A percentile compares a stretch with the other conserved stretches of the same genome.
Conservation (phyloP, 2,888 invertebrate species). For the Drosophila buzzatii region DNA sequence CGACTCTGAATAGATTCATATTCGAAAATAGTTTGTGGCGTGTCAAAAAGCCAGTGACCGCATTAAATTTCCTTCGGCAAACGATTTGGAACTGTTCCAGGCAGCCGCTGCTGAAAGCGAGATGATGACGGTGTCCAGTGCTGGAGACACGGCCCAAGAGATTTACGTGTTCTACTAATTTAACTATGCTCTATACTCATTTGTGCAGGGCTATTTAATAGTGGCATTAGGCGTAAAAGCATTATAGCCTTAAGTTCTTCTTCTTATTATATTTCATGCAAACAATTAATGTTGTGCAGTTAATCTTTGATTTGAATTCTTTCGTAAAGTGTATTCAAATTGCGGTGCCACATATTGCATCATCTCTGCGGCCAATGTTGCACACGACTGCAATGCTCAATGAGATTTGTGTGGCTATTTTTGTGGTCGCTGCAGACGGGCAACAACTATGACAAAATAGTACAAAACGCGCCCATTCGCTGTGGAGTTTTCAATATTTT, state of each 20-base stretch:
- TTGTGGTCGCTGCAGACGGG: constrained; percentile 67
- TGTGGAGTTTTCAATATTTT: constrained; percentile 64
- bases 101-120: constrained; percentile 39
- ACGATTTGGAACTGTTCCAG: constrained; percentile 76
- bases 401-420: constrained; percentile 78
- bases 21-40: constrained; percentile 73
- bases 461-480: constrained; percentile 67
- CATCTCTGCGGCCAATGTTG: constrained; percentile 56
- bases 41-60: constrained; percentile 82
- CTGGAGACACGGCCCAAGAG: constrained; percentile 24
- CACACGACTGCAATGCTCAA: constrained; percentile 70
- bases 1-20: constrained; percentile 50
- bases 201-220: not conserved
- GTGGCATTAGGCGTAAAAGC: not conserved
- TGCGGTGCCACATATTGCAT: constrained; percentile 6
- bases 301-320: not conserved
- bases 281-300: not conserved
- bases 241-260: not conserved
- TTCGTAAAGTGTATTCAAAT: constrained; percentile 26
- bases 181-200: constrained; percentile 25
- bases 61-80: constrained; percentile 69
- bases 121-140: constrained; percentile 32
- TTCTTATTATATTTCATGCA: not conserved
- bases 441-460: constrained; percentile 72
- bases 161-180: constrained; percentile 43